Evolutionary conservation across 2,113 vertebrate species (phyloP).

Genomic region (Perca schrenkii): DNA sequence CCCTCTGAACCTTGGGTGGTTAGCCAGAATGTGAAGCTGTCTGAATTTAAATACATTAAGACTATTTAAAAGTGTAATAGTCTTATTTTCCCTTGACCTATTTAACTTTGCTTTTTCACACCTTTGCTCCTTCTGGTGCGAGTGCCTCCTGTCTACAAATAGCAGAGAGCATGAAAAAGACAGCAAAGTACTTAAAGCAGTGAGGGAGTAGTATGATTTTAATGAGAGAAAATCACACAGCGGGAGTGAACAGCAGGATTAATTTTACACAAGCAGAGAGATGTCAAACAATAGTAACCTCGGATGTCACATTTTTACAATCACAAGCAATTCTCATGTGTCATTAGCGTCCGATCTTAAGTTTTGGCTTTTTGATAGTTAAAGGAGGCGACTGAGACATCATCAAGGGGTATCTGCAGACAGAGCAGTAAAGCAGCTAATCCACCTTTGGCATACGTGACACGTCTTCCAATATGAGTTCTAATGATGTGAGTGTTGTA

Average conservation of each 20-base stretch:
- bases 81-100: slow-evolving; percentile 46
- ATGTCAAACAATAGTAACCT: slow-evolving; percentile 49
- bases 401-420: slow-evolving; percentile 9
- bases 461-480: slow-evolving; percentile 18
- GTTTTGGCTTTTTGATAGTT: not conserved
- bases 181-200: slow-evolving; percentile 33
- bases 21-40: slow-evolving; percentile 17
- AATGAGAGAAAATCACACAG: slow-evolving; percentile 33
- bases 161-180: slow-evolving; percentile 16
- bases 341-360: slow-evolving; percentile 39
- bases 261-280: slow-evolving; percentile 25
- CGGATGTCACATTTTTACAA: slow-evolving; percentile 18
- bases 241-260: slow-evolving; percentile 25
- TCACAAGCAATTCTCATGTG: slow-evolving; percentile 20
- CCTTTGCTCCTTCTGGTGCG: slow-evolving; percentile 17
- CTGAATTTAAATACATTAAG: slow-evolving; percentile 36
- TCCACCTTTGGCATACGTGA: not conserved
- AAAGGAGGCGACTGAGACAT: not conserved
- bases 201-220: slow-evolving; percentile 24
- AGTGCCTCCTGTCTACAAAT: slow-evolving; percentile 36
- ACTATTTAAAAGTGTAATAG: slow-evolving; percentile 45
- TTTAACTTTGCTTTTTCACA: slow-evolving; percentile 51
- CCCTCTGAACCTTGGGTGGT: slow-evolving; percentile 10
- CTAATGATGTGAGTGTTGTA: slow-evolving; percentile 22
- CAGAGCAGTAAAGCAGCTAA: not conserved